These are phyloP conservation scores for Psittacula cyanocephala DNA, from an alignment of 2,113 vertebrate genomes.

Conservation along the genomic window DNA sequence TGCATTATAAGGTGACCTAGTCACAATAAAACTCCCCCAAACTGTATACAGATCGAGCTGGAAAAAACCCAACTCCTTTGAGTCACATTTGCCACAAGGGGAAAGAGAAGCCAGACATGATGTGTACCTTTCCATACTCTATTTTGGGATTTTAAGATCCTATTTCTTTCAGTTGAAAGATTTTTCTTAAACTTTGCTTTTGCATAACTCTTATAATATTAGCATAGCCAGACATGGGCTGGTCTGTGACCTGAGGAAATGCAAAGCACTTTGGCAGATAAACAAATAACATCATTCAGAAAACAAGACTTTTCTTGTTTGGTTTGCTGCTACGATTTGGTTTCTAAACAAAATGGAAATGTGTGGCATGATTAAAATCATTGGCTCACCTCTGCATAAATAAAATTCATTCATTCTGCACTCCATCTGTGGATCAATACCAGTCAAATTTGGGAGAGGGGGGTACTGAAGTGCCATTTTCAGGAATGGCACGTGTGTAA, in stretches of 20 bases:
- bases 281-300: slow-evolving; percentile 68
- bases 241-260: slow-evolving; percentile 65
- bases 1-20: slow-evolving; percentile 44
- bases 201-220: slow-evolving; percentile 41
- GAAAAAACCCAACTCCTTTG: slow-evolving; percentile 75
- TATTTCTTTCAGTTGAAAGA: slow-evolving; percentile 75
- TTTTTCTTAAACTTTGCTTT: slow-evolving; percentile 63
- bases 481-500: neutral
- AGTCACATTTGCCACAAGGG: slow-evolving; percentile 79
- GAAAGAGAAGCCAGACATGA: slow-evolving; percentile 77
- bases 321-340: slow-evolving; percentile 6
- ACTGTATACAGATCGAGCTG: slow-evolving; percentile 64
- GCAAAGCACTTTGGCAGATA: slow-evolving; percentile 62
- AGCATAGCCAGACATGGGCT: slow-evolving; percentile 65
- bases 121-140: slow-evolving; percentile 79
- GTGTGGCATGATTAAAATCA: neutral
- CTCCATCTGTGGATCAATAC: neutral
- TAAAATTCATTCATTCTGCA: neutral
- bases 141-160: slow-evolving; percentile 82
- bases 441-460: neutral
- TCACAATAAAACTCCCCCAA: slow-evolving; percentile 60
- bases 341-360: slow-evolving; percentile 42
- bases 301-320: slow-evolving; percentile 76
- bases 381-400: slow-evolving; percentile 24
- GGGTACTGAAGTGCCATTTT: neutral